Conservation (phyloP, 2,113 vertebrate genomes). For the Passer montanus region DNA sequence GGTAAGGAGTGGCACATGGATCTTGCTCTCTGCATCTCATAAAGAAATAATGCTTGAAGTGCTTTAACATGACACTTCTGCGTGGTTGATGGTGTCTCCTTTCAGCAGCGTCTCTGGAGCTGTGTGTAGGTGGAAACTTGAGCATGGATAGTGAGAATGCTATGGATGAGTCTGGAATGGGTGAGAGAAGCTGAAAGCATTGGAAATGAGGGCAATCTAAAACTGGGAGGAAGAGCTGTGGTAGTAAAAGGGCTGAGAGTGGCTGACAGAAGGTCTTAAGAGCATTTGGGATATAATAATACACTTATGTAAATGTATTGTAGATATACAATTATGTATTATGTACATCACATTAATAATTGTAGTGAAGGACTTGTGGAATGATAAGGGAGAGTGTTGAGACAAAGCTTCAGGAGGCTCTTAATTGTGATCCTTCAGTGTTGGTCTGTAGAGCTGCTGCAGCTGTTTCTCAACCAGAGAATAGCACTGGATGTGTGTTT, state of each 20-base stretch:
- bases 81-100: not conserved
- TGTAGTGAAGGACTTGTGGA: not conserved
- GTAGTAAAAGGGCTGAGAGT: not conserved
- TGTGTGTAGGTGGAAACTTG: not conserved
- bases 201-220: not conserved
- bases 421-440: not conserved
- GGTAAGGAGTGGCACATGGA: not conserved
- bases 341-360: not conserved
- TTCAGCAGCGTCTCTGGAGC: not conserved
- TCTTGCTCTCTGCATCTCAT: not conserved
- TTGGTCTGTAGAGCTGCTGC: not conserved
- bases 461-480: not conserved
- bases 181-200: not conserved
- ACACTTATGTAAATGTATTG: not conserved
- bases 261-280: not conserved
- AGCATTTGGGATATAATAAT: not conserved
- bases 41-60: not conserved
- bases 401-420: not conserved
- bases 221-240: not conserved
- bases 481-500: fast-evolving
- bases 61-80: not conserved
- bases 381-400: not conserved
- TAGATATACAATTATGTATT: not conserved
- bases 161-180: not conserved
- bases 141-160: not conserved